phyloP scores from a whole-genome alignment of 2,797 vertebrate genomes.

The Rhabdophis nuchalis region DNA sequence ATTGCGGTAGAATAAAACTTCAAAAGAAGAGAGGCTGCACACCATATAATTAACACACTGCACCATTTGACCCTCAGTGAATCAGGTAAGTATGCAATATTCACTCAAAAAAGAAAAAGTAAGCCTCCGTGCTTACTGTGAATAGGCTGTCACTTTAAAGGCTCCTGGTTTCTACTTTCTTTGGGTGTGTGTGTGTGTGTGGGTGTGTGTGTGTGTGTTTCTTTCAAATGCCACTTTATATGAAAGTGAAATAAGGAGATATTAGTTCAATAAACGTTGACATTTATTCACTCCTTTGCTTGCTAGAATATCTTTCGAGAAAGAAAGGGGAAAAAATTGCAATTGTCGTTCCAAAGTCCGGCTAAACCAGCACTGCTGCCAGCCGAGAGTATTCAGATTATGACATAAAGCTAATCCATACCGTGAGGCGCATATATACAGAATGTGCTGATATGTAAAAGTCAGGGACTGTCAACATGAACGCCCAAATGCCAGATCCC shows the following conservation, averaged over 20 bases:
- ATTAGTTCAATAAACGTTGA: slow-evolving; percentile 28
- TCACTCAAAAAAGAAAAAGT: background rate
- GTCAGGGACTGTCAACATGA: background rate
- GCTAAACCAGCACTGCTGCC: background rate
- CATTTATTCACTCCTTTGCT: background rate
- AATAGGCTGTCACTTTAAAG: background rate
- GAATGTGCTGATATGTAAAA: background rate
- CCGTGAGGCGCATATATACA: background rate
- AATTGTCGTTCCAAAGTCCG: slow-evolving; percentile 26
- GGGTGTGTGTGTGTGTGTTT: background rate
- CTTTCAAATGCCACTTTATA: slow-evolving; percentile 45
- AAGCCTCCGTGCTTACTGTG: background rate
- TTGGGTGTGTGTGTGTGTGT: background rate
- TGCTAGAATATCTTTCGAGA: background rate
- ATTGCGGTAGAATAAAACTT: background rate
- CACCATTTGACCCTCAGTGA: background rate
- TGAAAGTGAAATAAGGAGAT: slow-evolving; percentile 18
- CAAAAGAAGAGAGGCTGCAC: background rate
- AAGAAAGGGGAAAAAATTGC: slow-evolving; percentile 32
- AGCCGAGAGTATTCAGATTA: background rate
- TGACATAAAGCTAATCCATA: background rate
- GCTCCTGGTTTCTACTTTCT: slow-evolving; percentile 24
- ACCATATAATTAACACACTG: background rate
- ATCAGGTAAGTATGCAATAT: background rate
- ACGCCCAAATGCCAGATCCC: background rate